Evolutionary conservation across 2,113 vertebrate genomes (phyloP).

Genomic region (Mastomys natalensis): DNA sequence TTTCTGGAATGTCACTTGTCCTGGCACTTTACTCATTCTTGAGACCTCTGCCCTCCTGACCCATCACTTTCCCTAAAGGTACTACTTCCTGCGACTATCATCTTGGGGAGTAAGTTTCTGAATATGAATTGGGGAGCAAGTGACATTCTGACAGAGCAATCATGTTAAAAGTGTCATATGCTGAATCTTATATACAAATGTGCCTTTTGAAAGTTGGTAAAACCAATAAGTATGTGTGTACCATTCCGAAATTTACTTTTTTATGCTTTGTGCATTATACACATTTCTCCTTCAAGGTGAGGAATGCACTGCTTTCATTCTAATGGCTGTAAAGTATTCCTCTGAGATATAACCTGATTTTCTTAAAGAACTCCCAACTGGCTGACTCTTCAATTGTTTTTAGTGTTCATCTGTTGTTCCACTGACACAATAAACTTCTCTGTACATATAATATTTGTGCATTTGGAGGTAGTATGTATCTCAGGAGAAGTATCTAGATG

Average conservation of each 20-base stretch:
- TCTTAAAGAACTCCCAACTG: conserved; percentile 23
- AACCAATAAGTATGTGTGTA: background rate
- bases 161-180: background rate
- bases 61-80: background rate
- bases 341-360: background rate
- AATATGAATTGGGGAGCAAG: background rate
- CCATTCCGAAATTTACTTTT: background rate
- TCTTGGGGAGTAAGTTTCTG: background rate
- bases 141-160: background rate
- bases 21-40: background rate
- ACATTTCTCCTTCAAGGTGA: conserved; percentile 37
- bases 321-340: background rate
- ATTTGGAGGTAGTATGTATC: background rate
- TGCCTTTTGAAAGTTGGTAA: conserved; percentile 23
- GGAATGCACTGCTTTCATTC: conserved; percentile 17
- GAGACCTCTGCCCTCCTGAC: background rate
- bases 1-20: background rate
- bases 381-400: background rate
- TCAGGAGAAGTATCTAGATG: background rate
- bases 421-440: background rate
- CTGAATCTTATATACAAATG: background rate
- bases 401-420: background rate
- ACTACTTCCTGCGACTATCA: background rate
- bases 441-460: background rate
- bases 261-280: background rate